These are phyloP conservation scores for Pygoscelis antarcticus DNA, from an alignment of 2,113 vertebrate species.

Conservation along the genomic window DNA sequence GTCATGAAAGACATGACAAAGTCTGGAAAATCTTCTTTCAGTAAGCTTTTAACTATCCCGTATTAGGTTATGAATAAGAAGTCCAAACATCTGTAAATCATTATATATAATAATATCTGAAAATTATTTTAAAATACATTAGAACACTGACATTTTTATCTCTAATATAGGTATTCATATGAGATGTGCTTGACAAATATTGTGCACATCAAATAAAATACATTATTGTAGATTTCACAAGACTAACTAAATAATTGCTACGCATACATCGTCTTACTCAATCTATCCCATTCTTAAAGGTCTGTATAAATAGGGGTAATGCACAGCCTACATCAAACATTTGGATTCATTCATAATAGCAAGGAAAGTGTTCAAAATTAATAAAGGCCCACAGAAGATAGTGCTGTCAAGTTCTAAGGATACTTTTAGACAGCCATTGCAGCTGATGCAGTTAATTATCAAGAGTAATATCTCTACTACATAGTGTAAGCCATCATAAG, in stretches of 20 bases:
- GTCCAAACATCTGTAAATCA: neutral
- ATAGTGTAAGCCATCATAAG: neutral
- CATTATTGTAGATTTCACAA: neutral
- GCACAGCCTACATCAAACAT: neutral
- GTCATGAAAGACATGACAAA: neutral
- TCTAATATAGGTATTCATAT: neutral
- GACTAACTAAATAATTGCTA: neutral
- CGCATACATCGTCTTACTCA: neutral
- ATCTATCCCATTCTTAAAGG: neutral
- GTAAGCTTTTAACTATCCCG: neutral
- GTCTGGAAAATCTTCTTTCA: neutral
- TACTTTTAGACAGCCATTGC: neutral
- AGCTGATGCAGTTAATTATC: neutral
- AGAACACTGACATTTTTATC: neutral
- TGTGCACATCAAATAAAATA: neutral
- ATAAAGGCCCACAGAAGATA: neutral
- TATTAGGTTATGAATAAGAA: neutral
- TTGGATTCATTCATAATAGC: neutral
- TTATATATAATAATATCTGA: neutral
- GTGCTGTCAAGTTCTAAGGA: neutral
- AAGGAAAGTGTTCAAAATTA: neutral
- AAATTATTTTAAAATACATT: neutral
- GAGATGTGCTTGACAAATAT: neutral
- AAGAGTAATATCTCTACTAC: neutral
- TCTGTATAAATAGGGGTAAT: neutral